Percentiles rank a stretch among this genome's conserved stretches.
Evolutionary conservation across 2,888 invertebrate genomes (phyloP).

Genomic region (Stegana nigrithorax): DNA sequence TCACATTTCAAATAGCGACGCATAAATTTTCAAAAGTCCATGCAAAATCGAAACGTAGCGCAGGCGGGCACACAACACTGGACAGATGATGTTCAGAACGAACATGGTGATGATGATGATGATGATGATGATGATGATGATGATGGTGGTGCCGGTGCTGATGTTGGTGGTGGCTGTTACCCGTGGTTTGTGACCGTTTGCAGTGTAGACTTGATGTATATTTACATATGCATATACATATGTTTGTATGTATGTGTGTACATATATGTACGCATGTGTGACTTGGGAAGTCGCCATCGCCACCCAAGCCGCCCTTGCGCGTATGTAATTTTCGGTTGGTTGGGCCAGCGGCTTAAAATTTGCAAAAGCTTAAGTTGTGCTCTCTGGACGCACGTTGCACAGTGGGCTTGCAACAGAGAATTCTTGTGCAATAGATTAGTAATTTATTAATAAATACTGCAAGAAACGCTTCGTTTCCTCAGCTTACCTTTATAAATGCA

Average conservation of each 20-base stretch:
- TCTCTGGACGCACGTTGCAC: slow-evolving; percentile 38
- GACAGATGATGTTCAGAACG: slow-evolving; percentile 36
- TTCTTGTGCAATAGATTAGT: too few species aligned
- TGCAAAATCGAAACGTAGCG: slow-evolving; percentile 56
- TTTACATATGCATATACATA: slow-evolving; percentile 5
- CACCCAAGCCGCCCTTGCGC: slow-evolving; percentile 39
- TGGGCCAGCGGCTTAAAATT: slow-evolving; percentile 44
- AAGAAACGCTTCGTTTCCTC: too few species aligned
- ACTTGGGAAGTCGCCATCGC: slow-evolving; percentile 49
- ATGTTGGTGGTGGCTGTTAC: slow-evolving; percentile 33
- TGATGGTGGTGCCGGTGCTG: too few species aligned
- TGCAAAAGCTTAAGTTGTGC: slow-evolving; percentile 57
- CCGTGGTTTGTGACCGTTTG: neutral
- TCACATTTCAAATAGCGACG: slow-evolving; percentile 49
- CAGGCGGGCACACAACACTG: slow-evolving; percentile 28
- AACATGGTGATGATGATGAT: neutral
- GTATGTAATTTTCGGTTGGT: slow-evolving; percentile 35
- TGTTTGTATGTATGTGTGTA: slow-evolving; percentile 30
- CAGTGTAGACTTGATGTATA: neutral
- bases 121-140: too few species aligned
- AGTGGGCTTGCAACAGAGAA: too few species aligned
- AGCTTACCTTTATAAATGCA: too few species aligned
- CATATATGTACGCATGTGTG: slow-evolving; percentile 19
- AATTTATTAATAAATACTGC: too few species aligned
- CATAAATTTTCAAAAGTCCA: slow-evolving; percentile 47